phyloP scores from a whole-genome alignment of 2,888 invertebrate genomes.

The Hydrotaea cyrtoneurina region DNA sequence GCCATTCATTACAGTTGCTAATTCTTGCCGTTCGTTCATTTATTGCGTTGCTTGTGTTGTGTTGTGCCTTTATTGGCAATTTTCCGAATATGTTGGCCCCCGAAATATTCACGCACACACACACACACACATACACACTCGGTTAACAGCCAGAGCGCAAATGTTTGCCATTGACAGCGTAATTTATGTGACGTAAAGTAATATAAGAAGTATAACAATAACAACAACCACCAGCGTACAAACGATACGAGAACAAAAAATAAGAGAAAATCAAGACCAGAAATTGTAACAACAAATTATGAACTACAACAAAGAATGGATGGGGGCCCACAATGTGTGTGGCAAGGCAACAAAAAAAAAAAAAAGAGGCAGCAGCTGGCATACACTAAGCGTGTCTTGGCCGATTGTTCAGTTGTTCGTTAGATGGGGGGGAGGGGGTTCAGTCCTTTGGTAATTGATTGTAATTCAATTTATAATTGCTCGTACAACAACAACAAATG shows the following conservation, averaged over 20 bases:
- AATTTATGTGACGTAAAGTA: slow-evolving; percentile 31
- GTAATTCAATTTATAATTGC: slow-evolving; percentile 34
- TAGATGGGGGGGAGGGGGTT: not conserved
- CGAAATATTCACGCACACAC: not conserved
- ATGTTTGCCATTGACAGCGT: slow-evolving; percentile 38
- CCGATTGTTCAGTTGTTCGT: not conserved
- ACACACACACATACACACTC: too few species aligned
- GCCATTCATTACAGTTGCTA: slow-evolving; percentile 11
- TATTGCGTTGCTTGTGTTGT: not conserved
- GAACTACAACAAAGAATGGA: not conserved
- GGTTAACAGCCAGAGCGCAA: not conserved
- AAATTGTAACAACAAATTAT: slow-evolving; percentile 24
- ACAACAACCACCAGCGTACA: not conserved
- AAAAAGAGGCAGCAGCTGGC: not conserved
- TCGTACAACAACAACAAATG: not conserved
- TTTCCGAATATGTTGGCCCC: not conserved
- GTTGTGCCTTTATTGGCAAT: slow-evolving; percentile 30
- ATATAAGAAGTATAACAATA: not conserved
- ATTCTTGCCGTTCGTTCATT: not conserved
- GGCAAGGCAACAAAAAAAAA: not conserved
- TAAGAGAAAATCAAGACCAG: slow-evolving; percentile 14
- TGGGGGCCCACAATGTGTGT: not conserved
- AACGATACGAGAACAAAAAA: not conserved
- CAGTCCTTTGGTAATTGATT: slow-evolving; percentile 27
- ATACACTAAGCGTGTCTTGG: not conserved